Evolutionary conservation across 2,888 invertebrate genomes (phyloP).

Genomic region (Zele albiditarsus): DNA sequence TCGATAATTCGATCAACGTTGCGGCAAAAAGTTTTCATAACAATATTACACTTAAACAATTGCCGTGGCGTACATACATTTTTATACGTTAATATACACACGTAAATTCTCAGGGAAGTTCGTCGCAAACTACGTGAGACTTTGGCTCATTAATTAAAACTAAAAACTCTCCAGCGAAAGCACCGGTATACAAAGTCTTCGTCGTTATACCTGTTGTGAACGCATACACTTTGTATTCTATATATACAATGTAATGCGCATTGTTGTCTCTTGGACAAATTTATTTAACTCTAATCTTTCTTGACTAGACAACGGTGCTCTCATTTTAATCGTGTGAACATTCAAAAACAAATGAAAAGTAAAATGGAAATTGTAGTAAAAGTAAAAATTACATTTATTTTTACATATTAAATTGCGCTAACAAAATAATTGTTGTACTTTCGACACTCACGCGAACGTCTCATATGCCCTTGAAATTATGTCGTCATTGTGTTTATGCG

Average conservation of each 20-base stretch:
- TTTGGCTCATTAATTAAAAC: slow-evolving; percentile 62
- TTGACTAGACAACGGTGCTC: slow-evolving; percentile 15
- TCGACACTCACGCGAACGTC: background rate
- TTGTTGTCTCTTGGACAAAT: slow-evolving; percentile 12
- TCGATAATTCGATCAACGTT: background rate
- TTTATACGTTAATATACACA: background rate
- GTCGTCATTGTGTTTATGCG: background rate
- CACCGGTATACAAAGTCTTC: slow-evolving; percentile 34
- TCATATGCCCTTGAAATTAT: background rate
- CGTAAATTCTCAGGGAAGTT: slow-evolving; percentile 62
- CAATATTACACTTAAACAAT: background rate
- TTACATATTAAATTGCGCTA: background rate
- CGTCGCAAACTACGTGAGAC: slow-evolving; percentile 57
- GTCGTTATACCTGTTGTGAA: slow-evolving; percentile 30
- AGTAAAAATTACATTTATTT: background rate
- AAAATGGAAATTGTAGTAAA: background rate
- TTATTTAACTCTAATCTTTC: background rate
- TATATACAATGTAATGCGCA: background rate
- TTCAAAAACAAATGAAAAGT: slow-evolving; percentile 1
- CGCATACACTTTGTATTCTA: background rate
- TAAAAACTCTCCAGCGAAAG: slow-evolving; percentile 58
- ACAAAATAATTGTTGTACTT: background rate
- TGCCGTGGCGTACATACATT: background rate
- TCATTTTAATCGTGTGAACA: slow-evolving; percentile 10
- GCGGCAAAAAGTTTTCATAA: background rate